Conservation (phyloP, 2,113 vertebrate species). For the Stegostoma tigrinum region DNA sequence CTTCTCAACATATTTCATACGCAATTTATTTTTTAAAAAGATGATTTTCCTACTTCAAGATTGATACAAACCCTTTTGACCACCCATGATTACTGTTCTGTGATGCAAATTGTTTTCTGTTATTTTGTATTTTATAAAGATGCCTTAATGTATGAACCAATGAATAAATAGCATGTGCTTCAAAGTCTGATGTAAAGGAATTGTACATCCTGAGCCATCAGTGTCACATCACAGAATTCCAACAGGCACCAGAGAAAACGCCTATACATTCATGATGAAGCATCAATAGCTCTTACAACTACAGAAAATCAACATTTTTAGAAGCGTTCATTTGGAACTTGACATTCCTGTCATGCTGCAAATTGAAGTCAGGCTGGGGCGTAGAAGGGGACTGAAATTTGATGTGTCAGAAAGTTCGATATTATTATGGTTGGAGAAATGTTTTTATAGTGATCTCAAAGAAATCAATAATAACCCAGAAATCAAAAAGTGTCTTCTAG, state of each 20-base stretch:
- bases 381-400: background rate
- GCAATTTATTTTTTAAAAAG: background rate
- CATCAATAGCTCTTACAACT: background rate
- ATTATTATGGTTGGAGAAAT: background rate
- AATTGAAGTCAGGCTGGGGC: background rate
- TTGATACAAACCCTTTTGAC: background rate
- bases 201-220: background rate
- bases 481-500: background rate
- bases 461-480: background rate
- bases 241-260: background rate
- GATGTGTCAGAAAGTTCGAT: background rate
- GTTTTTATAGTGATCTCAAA: background rate
- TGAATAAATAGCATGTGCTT: background rate
- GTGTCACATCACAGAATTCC: background rate
- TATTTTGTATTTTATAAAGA: background rate
- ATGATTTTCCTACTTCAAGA: background rate
- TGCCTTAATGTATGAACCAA: background rate
- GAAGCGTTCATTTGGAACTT: background rate
- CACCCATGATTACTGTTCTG: background rate
- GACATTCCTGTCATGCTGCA: background rate
- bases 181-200: background rate
- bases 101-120: background rate
- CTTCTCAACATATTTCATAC: background rate
- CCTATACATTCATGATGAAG: background rate
- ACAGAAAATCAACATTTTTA: background rate